Evolutionary conservation across 2,797 vertebrate genomes (phyloP).

Genomic region (Siniperca obscura): DNA sequence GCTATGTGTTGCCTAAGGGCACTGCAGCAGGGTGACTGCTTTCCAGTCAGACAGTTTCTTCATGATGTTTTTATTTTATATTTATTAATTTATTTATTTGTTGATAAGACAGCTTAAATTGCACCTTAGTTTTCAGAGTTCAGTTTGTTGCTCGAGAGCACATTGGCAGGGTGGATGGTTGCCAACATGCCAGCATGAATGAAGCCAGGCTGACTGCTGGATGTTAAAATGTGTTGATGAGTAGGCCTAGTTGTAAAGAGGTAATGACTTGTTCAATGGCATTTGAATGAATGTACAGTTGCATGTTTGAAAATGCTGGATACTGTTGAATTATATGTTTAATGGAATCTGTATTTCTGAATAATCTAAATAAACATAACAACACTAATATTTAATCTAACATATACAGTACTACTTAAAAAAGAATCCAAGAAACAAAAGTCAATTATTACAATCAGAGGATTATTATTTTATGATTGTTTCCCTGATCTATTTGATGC

Average conservation of each 20-base stretch:
- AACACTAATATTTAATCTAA: not conserved
- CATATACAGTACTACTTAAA: too few species aligned
- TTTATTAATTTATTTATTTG: not conserved
- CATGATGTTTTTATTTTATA: not conserved
- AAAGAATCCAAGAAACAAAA: not conserved
- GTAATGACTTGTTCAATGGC: not conserved
- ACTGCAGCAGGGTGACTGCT: not conserved
- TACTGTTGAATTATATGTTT: not conserved
- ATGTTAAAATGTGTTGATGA: not conserved
- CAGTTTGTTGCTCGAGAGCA: not conserved
- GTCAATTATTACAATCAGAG: not conserved
- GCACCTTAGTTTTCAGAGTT: not conserved
- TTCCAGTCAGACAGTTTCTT: not conserved
- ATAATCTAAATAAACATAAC: not conserved
- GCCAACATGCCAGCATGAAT: not conserved
- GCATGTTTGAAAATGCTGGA: not conserved
- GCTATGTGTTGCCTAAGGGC: constrained; percentile 10
- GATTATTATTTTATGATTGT: not conserved
- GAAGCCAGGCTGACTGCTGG: not conserved
- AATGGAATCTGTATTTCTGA: not conserved
- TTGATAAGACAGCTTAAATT: not conserved
- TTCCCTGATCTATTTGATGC: not conserved
- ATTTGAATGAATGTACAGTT: not conserved
- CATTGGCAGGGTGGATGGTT: not conserved
- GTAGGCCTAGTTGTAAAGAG: not conserved